Base-by-base conservation (phyloP, 1,140 invertebrate genomes). In the Asobara japonica region DNA sequence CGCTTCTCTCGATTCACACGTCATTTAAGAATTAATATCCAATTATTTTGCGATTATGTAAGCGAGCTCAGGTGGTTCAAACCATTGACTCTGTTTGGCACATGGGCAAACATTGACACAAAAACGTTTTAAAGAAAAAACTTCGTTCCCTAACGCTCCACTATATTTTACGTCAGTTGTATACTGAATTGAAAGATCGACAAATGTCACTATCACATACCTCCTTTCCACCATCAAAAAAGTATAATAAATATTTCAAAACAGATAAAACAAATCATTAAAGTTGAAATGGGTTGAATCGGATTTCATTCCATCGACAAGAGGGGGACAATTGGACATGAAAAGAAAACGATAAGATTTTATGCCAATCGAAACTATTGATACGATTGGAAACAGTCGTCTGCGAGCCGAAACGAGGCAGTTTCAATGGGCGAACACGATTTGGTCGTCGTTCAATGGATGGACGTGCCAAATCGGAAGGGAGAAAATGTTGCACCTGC, bases 261-360 rank as follows among this genome's bases (percentile, higher is more conserved):
- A 13, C n/a, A 27, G 20, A 25, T 13, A 11, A 45, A 36, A 65
- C 3, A 45, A 45, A 45, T 45, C 64, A 22, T 65, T 41, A 13
- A 41, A 3, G 29, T 10, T 38, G 16, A 4, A 65, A 65, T 36
- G 11, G n/a, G 20, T 36, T 7, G 33, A 38, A 64, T 4, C 61
- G 1, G 36, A 66, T 66, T 45, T 18, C 16, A 66, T 66, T 66
- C 25, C 18, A 67, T 69, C 45, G 11, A n/a, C 0, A 10, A 36
- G 30, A 56, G n/a, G n/a, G 48, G 16, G 13, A 36, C 66, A 56
- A 22, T 60, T 45, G 30, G 48, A 30, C 29, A 48, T 60, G 66
- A 29, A 60, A 67, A 69, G 45, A 69, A 69, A 33, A 69, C 13
- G 30, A 69, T 69, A 69, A 69, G 45, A 29, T 69, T 69, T 69